Percentiles rank a stretch among this genome's conserved stretches.
These are phyloP conservation scores for Eupsilia transversa DNA, from an alignment of 2,888 invertebrate species.

Conservation along the genomic window DNA sequence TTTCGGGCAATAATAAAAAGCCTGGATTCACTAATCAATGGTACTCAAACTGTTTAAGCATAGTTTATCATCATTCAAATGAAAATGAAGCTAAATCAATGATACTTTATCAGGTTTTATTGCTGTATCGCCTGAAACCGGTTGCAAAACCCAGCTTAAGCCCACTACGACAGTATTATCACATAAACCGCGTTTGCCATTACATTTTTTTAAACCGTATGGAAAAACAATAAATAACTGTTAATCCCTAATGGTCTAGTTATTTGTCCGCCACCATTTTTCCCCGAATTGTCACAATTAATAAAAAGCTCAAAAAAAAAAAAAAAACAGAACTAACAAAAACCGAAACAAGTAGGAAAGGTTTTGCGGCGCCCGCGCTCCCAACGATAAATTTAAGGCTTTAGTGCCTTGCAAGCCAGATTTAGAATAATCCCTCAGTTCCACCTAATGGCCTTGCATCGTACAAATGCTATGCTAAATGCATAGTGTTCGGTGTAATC, in stretches of 20 bases:
- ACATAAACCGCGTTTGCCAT: neutral
- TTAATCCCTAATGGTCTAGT: too few relatives aligned
- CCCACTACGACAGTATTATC: neutral
- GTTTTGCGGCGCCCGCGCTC: slow-evolving; percentile 18
- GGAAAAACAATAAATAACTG: neutral
- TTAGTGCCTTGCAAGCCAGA: slow-evolving; percentile 68
- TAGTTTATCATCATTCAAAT: neutral
- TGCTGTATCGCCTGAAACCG: neutral
- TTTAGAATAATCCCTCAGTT: slow-evolving; percentile 72
- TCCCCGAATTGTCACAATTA: too few relatives aligned
- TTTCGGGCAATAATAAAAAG: too few relatives aligned
- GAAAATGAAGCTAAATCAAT: neutral
- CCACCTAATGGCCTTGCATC: slow-evolving; percentile 68
- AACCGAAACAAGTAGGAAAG: slow-evolving; percentile 29
- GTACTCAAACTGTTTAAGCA: too few relatives aligned
- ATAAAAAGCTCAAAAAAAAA: neutral
- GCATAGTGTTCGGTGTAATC: slow-evolving; percentile 14
- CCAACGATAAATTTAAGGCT: slow-evolving; percentile 71
- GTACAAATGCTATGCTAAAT: slow-evolving; percentile 41
- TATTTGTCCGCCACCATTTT: too few relatives aligned
- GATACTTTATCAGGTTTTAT: neutral
- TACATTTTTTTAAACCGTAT: neutral
- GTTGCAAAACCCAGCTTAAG: neutral
- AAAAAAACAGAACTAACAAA: neutral
- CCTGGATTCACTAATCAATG: neutral